phyloP scores from a whole-genome alignment of 2,797 vertebrate species.

The Lepus oiostolus region DNA sequence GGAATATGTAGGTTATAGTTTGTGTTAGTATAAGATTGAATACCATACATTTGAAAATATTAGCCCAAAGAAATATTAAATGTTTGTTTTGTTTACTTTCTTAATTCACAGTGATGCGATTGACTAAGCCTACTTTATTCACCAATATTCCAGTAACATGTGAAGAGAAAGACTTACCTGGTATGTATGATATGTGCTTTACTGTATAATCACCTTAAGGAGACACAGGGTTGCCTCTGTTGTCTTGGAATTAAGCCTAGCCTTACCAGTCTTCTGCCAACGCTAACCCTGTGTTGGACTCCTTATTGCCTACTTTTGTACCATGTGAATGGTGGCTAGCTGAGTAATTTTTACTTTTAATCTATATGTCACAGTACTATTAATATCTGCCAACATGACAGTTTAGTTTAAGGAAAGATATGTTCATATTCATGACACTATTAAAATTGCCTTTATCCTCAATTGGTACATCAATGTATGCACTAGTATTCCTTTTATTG shows the following conservation, averaged over 20 bases:
- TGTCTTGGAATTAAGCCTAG: not conserved
- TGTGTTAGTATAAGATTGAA: slow-evolving; percentile 16
- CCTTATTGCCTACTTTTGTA: slow-evolving; percentile 26
- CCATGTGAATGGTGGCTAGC: not conserved
- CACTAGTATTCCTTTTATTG: slow-evolving; percentile 56
- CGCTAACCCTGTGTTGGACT: not conserved
- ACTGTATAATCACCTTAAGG: not conserved
- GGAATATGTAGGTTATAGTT: not conserved
- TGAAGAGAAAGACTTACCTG: slow-evolving; percentile 97
- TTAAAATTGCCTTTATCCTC: slow-evolving; percentile 46
- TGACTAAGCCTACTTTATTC: slow-evolving; percentile 98
- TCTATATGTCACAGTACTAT: not conserved
- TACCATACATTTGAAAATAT: slow-evolving; percentile 21
- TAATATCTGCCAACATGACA: slow-evolving; percentile 19
- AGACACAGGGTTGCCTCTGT: not conserved
- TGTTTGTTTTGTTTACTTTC: slow-evolving; percentile 68
- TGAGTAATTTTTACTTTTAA: slow-evolving; percentile 12
- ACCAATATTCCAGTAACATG: slow-evolving; percentile 98
- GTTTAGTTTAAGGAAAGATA: slow-evolving; percentile 51
- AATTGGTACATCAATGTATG: not conserved
- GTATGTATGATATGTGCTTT: slow-evolving; percentile 90
- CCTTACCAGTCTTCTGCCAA: not conserved
- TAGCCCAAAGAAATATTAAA: slow-evolving; percentile 58
- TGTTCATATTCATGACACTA: not conserved
- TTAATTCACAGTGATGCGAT: slow-evolving; percentile 94